Base-by-base conservation (phyloP, 2,797 vertebrate species). In the Thripadectes ignobilis region DNA sequence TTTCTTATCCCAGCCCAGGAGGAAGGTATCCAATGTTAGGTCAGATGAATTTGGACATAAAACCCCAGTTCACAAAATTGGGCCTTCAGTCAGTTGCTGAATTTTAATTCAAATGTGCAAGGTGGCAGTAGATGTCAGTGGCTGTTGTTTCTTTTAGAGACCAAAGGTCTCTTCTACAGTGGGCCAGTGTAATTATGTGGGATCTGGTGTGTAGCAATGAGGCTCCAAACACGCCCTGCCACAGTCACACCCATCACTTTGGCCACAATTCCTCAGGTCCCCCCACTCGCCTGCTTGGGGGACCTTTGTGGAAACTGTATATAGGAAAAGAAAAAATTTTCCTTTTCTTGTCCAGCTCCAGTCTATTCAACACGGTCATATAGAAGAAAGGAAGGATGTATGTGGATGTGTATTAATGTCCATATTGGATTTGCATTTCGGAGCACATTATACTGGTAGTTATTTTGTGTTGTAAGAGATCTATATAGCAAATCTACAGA, bases 221-320 rank as follows among this genome's bases (percentile, higher is more conserved):
- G 34, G 34, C 19, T 88, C 74, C 66, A 30, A 75, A 38, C 20
- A 62, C 22, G 17, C 36, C 19, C 27, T 81, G 30, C 51, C 45
- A 3, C 1, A 8, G 6, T 55, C 23, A 34, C 11, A 19, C 29
- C 15, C 14, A 8, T 39, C 0, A 0, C 48, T 74, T 86, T 59
- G 41, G 62, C 38, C 59, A 32, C 2, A 2, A 19, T 20, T 69
- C 41, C 41, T 26, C 30, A 51, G 20, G 13, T 77, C 5, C 6
- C 59, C 12, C 10, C 3, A 1, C 26, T 85, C 69, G 20, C 63
- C 34, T 82, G 15, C 32, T 4, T 69, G 30, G 8, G 19, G 6
- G 7, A 43, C 23, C 13, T 61, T 30, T 39, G 30, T 69, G 41
- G 48, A 80, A 80, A 68, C 16, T 34, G 21, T 66, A 46, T 6